Conservation (phyloP, 2,797 vertebrate genomes). For the Hydrolagus colliei region DNA sequence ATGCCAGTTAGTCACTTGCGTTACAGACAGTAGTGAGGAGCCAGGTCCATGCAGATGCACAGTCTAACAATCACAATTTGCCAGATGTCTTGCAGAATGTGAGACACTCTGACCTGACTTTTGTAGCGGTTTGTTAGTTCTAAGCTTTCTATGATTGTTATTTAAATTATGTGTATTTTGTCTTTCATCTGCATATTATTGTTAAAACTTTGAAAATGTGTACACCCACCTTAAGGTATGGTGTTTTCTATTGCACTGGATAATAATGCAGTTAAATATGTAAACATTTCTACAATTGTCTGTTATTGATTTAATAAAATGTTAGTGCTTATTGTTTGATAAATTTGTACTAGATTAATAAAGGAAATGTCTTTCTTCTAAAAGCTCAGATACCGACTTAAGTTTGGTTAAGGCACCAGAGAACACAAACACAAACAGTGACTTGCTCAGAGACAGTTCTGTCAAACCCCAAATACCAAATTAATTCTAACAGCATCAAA, state of each 20-base stretch:
- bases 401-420: too few species aligned
- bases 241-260: conserved; percentile 24
- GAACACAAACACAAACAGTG: too few species aligned
- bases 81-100: not conserved
- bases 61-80: not conserved
- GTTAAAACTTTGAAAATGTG: conserved; percentile 16
- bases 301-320: conserved; percentile 1
- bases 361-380: not conserved
- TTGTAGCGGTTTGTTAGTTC: not conserved
- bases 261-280: conserved; percentile 7
- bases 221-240: not conserved
- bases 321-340: not conserved
- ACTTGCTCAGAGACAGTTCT: too few species aligned
- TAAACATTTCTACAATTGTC: not conserved
- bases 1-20: conserved; percentile 34
- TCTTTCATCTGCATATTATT: conserved; percentile 12
- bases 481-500: too few species aligned
- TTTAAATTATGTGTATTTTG: conserved; percentile 21
- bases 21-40: not conserved
- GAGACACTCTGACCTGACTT: not conserved
- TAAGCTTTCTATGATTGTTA: not conserved
- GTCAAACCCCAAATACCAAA: too few species aligned
- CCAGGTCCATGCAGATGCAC: not conserved
- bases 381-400: not conserved
- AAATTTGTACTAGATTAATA: conserved; percentile 1